A percentile compares a stretch with the other conserved stretches of the same genome.
These are phyloP conservation scores for Tarsius wallacei DNA, from an alignment of 2,797 vertebrate genomes.

Conservation along the genomic window DNA sequence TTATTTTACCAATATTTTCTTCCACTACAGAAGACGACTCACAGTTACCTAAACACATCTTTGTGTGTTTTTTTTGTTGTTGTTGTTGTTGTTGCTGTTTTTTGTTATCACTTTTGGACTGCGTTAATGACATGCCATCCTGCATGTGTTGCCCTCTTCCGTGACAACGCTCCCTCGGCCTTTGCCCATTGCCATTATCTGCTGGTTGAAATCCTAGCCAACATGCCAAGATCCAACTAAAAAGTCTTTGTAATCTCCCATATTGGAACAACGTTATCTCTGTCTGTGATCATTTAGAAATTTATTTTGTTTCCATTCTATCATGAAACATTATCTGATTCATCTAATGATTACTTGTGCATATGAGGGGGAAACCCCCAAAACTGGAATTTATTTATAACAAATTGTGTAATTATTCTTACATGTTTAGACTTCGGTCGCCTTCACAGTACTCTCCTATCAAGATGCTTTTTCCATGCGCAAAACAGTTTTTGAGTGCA, in stretches of 20 bases:
- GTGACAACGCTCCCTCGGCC: no score
- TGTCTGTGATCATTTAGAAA: not conserved
- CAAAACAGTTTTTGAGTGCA: no score
- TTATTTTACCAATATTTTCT: not conserved
- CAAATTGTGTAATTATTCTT: no score
- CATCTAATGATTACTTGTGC: not conserved
- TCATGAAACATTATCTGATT: not conserved
- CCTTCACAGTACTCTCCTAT: no score
- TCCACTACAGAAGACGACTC: not conserved
- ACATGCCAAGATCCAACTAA: not conserved
- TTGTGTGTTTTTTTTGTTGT: not conserved
- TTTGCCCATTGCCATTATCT: not conserved
- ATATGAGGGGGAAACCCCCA: no score
- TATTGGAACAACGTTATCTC: not conserved
- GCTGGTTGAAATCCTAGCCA: not conserved
- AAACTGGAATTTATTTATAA: no score
- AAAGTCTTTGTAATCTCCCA: not conserved
- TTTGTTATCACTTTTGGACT: not conserved
- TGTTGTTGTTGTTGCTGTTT: no score
- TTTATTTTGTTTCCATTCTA: conserved; percentile 29
- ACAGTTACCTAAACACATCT: not conserved
- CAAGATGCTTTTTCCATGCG: no score
- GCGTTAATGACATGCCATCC: not conserved
- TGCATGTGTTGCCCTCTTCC: not conserved
- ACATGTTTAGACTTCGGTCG: no score